These are phyloP conservation scores for Oscheius sp. DNA, from an alignment of 1,140 invertebrate genomes.

Conservation along the genomic window DNA sequence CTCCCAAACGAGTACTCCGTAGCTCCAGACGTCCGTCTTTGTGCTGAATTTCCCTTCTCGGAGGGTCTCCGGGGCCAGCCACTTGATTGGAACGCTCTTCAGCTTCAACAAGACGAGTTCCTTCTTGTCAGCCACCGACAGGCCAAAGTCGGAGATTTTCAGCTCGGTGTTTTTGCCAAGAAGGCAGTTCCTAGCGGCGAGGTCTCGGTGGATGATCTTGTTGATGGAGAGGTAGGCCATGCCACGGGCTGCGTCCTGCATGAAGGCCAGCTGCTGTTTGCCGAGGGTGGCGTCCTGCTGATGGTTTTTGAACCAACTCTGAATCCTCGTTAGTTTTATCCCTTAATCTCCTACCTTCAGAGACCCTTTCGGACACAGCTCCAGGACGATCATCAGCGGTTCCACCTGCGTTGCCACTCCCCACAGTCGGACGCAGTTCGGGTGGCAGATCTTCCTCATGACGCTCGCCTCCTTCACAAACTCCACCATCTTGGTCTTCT, in stretches of 20 bases:
- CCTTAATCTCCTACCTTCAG: constrained; percentile 12
- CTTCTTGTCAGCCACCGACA: constrained; percentile 37
- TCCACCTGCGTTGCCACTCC: constrained; percentile 96
- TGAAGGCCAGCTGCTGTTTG: constrained; percentile 63
- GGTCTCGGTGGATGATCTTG: constrained; percentile 26
- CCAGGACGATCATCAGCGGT: constrained; percentile 98
- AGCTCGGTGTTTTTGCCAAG: constrained; percentile 25
- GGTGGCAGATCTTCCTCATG: constrained; percentile 91
- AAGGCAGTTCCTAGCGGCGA: constrained; percentile 43
- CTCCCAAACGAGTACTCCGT: constrained; percentile 92
- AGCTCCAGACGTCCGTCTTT: constrained; percentile 96
- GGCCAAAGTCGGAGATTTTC: constrained; percentile 48
- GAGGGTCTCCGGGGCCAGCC: constrained; percentile 42
- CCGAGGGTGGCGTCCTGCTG: not conserved
- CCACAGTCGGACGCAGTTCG: constrained; percentile 88
- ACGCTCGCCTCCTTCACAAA: constrained; percentile 83
- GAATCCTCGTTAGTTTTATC: not conserved
- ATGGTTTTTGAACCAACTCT: not conserved
- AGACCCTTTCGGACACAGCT: constrained; percentile 77
- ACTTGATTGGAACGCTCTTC: constrained; percentile 44
- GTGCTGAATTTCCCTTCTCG: constrained; percentile 83
- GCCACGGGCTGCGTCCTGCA: constrained; percentile 86
- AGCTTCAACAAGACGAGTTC: constrained; percentile 45
- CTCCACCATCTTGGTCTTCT: constrained; percentile 91
- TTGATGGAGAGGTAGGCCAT: constrained; percentile 92